phyloP scores from a whole-genome alignment of 2,797 vertebrate species.

The Pipistrellus pipistrellus region DNA sequence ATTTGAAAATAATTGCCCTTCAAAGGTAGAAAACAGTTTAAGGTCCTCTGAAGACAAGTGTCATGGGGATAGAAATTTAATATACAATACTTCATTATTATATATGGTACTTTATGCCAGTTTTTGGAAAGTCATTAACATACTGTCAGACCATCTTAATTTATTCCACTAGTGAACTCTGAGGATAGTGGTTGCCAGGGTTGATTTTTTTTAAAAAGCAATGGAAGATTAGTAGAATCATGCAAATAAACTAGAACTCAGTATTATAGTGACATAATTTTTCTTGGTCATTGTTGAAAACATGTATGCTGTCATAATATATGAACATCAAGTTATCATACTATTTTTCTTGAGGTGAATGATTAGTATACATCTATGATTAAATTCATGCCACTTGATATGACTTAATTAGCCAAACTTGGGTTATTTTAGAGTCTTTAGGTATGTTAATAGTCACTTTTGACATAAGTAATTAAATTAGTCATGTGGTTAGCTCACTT shows the following conservation, averaged over 20 bases:
- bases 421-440: conserved; percentile 65
- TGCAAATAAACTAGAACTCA: conserved; percentile 55
- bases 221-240: conserved; percentile 28
- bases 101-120: conserved; percentile 41
- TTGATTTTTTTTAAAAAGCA: conserved; percentile 57
- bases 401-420: conserved; percentile 64
- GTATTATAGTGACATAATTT: conserved; percentile 65
- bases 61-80: conserved; percentile 55
- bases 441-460: conserved; percentile 58
- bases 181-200: conserved; percentile 30
- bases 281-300: conserved; percentile 60
- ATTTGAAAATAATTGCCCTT: conserved; percentile 63
- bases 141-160: conserved; percentile 57
- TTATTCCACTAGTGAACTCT: conserved; percentile 44
- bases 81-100: conserved; percentile 56
- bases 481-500: conserved; percentile 50
- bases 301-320: conserved; percentile 51
- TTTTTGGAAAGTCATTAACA: conserved; percentile 62
- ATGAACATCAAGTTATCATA: conserved; percentile 49
- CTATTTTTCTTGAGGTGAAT: conserved; percentile 56
- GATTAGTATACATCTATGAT: conserved; percentile 17
- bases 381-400: conserved; percentile 25
- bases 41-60: conserved; percentile 20
- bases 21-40: conserved; percentile 56
- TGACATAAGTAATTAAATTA: conserved; percentile 62